A percentile compares a stretch with the other conserved stretches of the same genome.
Evolutionary conservation across 2,888 invertebrate genomes (phyloP).

Genomic region (Epirrhoe tristata): DNA sequence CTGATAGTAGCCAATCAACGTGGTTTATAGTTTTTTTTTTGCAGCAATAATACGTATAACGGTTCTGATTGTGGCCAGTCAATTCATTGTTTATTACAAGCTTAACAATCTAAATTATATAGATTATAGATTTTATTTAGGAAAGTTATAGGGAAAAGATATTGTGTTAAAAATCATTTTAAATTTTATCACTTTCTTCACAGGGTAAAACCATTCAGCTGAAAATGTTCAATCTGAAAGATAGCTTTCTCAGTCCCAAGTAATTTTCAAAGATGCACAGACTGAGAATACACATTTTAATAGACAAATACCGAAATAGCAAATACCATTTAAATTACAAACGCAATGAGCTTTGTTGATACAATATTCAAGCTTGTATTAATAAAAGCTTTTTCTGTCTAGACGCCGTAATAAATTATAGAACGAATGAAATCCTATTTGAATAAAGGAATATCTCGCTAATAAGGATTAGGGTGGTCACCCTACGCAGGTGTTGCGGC

Average conservation of each 20-base stretch:
- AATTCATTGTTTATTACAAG: no score
- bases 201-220: no score
- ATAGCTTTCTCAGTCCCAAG: not conserved
- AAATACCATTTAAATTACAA: not conserved
- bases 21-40: conserved; percentile 13
- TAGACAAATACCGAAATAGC: not conserved
- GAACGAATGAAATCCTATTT: conserved; percentile 50
- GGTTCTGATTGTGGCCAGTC: no score
- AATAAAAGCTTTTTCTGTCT: conserved; percentile 29
- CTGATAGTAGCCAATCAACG: conserved; percentile 21
- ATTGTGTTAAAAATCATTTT: no score
- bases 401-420: conserved; percentile 46
- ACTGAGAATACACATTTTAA: not conserved
- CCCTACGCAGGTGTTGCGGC: conserved; percentile 72
- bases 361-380: conserved; percentile 14
- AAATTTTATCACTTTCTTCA: conserved; percentile 1
- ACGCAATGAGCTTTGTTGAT: not conserved
- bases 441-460: conserved; percentile 56
- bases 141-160: no score
- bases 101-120: no score
- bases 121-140: no score
- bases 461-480: conserved; percentile 61
- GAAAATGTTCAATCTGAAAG: not conserved
- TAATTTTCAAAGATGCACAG: not conserved
- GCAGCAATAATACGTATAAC: conserved; percentile 1